Base-by-base conservation (phyloP, 2,888 invertebrate species). In the Eupithecia pulchellata region DNA sequence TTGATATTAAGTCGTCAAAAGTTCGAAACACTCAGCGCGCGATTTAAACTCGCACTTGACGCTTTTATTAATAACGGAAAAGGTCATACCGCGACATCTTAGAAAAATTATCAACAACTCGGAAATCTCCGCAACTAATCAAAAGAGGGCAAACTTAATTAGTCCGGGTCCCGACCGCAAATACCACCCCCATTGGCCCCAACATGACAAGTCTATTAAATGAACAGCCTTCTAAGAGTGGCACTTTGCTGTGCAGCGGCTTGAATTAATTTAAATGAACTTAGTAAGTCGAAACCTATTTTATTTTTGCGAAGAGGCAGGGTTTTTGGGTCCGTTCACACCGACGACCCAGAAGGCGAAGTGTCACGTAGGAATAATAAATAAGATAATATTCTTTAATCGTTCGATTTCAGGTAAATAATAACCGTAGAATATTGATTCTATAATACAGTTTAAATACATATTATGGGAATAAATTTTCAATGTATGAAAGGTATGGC, bases 91-190 rank as follows among this genome's bases (percentile, higher is more conserved):
- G 29, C 36, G 29, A 57, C 14, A 68, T 63, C 65, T 36, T 11
- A 63, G 36, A 52, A 61, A 68, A 71, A 64, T 64, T 64, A 60
- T 61, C 67, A 65, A 42, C 68, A 30, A 61, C 32, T 32, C 36
- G n/a, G 52, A 70, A 66, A 63, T 57, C 70, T 70, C 39, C 4
- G n/a, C 62, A 30, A 64, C 67, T 55, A 65, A 71, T 68, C 57
- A 71, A 64, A 67, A 64, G 64, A 61, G 64, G 34, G 64, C 55
- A 25, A 64, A 68, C 71, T 68, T 68, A 68, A 68, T 71, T 68
- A 68, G 68, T 29, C 42, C n/a, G 63, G 64, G 36, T 32, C 30
- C 36, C 65, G 8, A n/a, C 47, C 67, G 52, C 61, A 67, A 71
- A 64, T 39, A 64, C 55, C 68, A 39, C n/a, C 29, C n/a, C 42